phyloP scores from a whole-genome alignment of 2,113 vertebrate genomes.

The Cheilinus undulatus region DNA sequence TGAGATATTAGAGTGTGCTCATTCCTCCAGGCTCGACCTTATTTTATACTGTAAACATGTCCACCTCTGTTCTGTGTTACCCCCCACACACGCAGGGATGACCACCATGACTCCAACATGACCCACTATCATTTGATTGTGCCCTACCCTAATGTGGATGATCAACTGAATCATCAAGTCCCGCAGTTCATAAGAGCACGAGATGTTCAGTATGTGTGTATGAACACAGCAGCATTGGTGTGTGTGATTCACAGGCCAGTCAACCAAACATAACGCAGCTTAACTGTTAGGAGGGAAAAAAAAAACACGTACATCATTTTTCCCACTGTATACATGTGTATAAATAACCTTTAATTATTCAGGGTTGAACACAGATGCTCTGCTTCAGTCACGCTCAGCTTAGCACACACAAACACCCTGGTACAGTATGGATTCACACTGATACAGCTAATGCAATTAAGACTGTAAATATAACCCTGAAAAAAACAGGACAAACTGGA shows the following conservation, averaged over 20 bases:
- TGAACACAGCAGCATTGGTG: too few relatives aligned
- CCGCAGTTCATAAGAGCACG: neutral
- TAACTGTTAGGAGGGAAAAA: neutral
- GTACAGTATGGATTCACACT: neutral
- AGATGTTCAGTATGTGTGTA: neutral
- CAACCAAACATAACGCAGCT: neutral
- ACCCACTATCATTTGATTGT: neutral
- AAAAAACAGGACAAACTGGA: neutral
- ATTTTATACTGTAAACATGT: neutral
- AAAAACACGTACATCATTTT: slow-evolving; percentile 1
- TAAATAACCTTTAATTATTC: slow-evolving; percentile 55
- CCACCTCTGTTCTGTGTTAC: neutral
- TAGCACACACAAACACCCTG: slow-evolving; percentile 2
- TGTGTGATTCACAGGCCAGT: slow-evolving; percentile 7
- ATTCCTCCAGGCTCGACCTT: neutral
- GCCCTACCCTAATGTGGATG: neutral
- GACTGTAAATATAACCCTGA: neutral
- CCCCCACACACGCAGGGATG: neutral
- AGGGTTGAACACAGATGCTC: slow-evolving; percentile 47
- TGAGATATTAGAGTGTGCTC: neutral
- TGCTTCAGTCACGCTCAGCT: slow-evolving; percentile 31
- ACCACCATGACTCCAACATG: neutral
- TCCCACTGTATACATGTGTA: slow-evolving; percentile 12
- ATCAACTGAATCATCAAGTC: neutral
- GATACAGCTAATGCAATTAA: neutral